phyloP scores from a whole-genome alignment of 2,888 invertebrate species.

The Eurytoma adleriae region DNA sequence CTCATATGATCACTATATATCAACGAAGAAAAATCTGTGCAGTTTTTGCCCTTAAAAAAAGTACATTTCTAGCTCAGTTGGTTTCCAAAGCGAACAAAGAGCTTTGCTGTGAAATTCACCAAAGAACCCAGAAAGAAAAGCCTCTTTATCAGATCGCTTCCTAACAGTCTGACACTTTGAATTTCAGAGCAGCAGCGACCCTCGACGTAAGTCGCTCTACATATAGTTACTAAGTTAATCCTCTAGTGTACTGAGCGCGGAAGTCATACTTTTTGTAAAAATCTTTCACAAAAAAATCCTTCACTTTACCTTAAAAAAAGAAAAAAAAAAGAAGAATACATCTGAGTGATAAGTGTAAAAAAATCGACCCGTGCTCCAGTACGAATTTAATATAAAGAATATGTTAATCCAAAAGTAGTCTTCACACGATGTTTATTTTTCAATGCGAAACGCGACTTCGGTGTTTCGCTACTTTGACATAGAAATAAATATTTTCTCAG shows the following conservation, averaged over 20 bases:
- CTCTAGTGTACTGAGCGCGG: slow-evolving; percentile 8
- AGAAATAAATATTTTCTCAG: slow-evolving; percentile 52
- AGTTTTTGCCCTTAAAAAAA: slow-evolving; percentile 34
- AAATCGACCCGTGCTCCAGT: not conserved
- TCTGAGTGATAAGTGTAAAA: slow-evolving; percentile 16
- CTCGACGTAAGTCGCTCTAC: slow-evolving; percentile 42
- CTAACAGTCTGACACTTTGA: slow-evolving; percentile 41
- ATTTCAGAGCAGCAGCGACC: slow-evolving; percentile 53
- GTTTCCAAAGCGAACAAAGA: slow-evolving; percentile 50
- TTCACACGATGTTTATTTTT: slow-evolving; percentile 41
- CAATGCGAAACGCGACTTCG: slow-evolving; percentile 9
- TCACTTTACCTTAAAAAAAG: not conserved
- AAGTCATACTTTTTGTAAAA: slow-evolving; percentile 20
- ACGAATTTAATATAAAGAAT: slow-evolving; percentile 32
- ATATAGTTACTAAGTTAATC: slow-evolving; percentile 45
- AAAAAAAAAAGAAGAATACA: not conserved
- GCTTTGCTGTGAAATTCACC: slow-evolving; percentile 54
- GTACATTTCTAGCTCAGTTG: slow-evolving; percentile 37
- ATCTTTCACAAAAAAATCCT: slow-evolving; percentile 5
- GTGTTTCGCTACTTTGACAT: slow-evolving; percentile 42
- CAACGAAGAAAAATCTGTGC: slow-evolving; percentile 10
- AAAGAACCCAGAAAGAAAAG: slow-evolving; percentile 44
- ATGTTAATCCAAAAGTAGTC: slow-evolving; percentile 48
- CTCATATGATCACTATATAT: not conserved
- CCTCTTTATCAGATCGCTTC: slow-evolving; percentile 46